Evolutionary conservation across 2,797 vertebrate genomes (phyloP).

Genomic region (Cacajao melanocephalus): DNA sequence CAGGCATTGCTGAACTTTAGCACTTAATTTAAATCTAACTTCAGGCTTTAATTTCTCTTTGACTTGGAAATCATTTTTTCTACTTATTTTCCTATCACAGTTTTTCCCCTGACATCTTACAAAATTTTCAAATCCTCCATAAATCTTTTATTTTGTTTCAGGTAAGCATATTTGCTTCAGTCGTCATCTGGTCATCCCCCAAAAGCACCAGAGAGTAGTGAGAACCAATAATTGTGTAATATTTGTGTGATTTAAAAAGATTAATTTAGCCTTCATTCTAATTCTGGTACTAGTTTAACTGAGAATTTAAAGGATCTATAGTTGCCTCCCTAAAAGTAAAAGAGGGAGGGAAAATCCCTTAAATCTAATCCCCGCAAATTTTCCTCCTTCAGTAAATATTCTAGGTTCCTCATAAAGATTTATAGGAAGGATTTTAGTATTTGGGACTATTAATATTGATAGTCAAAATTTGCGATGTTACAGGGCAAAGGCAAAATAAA

Average conservation of each 20-base stretch:
- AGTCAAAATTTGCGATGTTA: not conserved
- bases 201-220: not conserved
- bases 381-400: not conserved
- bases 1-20: not conserved
- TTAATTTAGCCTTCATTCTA: not conserved
- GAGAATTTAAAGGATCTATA: not conserved
- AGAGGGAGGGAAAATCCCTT: not conserved
- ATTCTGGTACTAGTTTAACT: not conserved
- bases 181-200: not conserved
- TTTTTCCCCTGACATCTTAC: too few species aligned
- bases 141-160: not conserved
- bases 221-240: not conserved
- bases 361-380: not conserved
- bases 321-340: not conserved
- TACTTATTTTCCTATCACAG: not conserved
- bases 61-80: not conserved
- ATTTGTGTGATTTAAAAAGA: not conserved
- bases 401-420: not conserved
- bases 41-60: not conserved
- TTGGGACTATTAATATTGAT: not conserved
- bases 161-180: not conserved
- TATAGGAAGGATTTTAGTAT: not conserved
- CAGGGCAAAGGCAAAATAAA: not conserved
- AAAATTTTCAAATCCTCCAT: not conserved
- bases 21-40: conserved; percentile 28